These are phyloP conservation scores for Leucosticte australis DNA, from an alignment of 2,113 vertebrate genomes.

Conservation along the genomic window DNA sequence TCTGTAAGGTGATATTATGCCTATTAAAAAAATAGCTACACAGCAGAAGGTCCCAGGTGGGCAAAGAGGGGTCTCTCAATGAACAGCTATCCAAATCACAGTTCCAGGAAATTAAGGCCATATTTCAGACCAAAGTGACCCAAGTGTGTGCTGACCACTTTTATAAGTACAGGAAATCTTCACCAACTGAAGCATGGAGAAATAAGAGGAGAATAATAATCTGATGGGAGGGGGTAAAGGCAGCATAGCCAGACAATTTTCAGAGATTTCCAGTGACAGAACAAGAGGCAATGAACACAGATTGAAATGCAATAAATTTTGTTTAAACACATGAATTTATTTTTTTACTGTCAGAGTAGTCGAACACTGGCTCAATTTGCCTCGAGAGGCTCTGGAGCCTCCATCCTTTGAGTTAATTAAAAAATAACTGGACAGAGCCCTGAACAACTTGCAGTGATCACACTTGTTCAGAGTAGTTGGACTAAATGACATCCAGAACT, in stretches of 20 bases:
- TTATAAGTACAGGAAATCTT: conserved; percentile 2
- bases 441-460: neutral
- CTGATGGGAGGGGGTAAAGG: neutral
- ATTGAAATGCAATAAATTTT: neutral
- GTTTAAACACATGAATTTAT: neutral
- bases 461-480: neutral
- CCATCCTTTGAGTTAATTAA: neutral
- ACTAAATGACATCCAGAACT: neutral
- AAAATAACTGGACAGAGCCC: neutral
- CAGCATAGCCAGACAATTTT: neutral
- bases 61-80: neutral
- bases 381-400: neutral
- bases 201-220: neutral
- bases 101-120: conserved; percentile 15
- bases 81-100: neutral
- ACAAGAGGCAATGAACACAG: neutral
- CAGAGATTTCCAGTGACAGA: neutral
- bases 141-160: conserved; percentile 19
- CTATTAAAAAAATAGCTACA: neutral
- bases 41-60: conserved; percentile 18
- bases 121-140: conserved; percentile 54
- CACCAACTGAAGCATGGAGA: neutral
- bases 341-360: neutral
- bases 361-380: neutral
- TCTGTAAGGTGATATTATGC: neutral